phyloP scores from a whole-genome alignment of 2,113 vertebrate genomes.

The Podarcis raffonei region DNA sequence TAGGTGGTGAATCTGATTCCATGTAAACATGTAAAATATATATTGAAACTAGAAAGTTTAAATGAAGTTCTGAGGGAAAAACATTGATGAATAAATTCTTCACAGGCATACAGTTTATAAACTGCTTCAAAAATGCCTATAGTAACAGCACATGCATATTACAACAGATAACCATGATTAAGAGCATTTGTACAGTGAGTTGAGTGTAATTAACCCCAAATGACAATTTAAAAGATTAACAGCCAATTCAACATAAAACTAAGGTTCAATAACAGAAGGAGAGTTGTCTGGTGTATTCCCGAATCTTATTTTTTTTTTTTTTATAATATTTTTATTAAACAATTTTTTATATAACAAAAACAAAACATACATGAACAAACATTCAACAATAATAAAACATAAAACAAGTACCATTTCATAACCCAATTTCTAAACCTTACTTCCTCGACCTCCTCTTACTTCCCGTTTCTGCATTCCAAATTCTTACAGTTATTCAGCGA shows the following conservation, averaged over 20 bases:
- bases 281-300: neutral
- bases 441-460: too few relatives aligned
- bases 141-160: neutral
- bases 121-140: neutral
- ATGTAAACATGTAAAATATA: conserved; percentile 46
- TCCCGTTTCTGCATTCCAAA: too few relatives aligned
- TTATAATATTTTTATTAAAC: too few relatives aligned
- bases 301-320: too few relatives aligned
- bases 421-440: too few relatives aligned
- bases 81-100: conserved; percentile 31
- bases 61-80: conserved; percentile 15
- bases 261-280: neutral
- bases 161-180: conserved; percentile 35
- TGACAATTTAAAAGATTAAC: neutral
- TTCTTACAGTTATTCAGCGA: too few relatives aligned
- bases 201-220: neutral
- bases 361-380: too few relatives aligned
- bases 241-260: neutral
- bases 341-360: too few relatives aligned
- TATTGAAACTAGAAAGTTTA: conserved; percentile 32
- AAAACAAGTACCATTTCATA: too few relatives aligned
- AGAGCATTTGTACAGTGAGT: neutral
- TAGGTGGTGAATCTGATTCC: conserved; percentile 43
- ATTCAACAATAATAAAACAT: too few relatives aligned
- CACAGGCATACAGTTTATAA: neutral